Conservation (phyloP, 1,140 invertebrate genomes). For the Pogonus chalceus region DNA sequence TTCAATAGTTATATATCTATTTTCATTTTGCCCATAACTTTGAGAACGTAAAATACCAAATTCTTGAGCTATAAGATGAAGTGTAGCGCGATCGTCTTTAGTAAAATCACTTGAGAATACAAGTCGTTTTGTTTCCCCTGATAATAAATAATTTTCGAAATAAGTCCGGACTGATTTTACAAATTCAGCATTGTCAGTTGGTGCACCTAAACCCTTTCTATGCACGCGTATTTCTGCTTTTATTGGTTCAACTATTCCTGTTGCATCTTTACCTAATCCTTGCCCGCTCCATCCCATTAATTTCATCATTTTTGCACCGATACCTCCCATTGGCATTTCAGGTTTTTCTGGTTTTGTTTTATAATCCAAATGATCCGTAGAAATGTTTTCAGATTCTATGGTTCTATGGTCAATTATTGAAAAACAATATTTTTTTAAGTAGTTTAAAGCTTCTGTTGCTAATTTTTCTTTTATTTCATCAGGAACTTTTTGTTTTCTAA, state of each 20-base stretch:
- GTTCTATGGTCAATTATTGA: conserved; percentile 38
- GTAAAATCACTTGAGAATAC: background rate
- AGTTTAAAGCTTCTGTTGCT: conserved; percentile 30
- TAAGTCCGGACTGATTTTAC: background rate
- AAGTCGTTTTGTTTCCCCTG: background rate
- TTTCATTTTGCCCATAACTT: background rate
- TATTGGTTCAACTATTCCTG: conserved; percentile 57
- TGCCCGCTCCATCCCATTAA: conserved; percentile 76
- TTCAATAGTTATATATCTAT: background rate
- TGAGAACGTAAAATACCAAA: background rate
- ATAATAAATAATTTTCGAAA: background rate
- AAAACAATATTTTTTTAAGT: conserved; percentile 40
- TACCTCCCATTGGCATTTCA: conserved; percentile 41
- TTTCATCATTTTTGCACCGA: conserved; percentile 61
- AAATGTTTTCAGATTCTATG: background rate
- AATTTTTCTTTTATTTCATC: too few species aligned
- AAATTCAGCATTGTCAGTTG: background rate
- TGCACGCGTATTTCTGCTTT: background rate
- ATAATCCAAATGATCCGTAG: background rate
- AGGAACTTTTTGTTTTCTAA: background rate
- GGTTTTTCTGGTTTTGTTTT: background rate
- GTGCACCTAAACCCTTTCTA: background rate
- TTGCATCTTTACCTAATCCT: conserved; percentile 55
- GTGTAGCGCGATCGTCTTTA: background rate
- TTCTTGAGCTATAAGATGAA: background rate